Percentiles rank a stretch among this genome's conserved stretches.
phyloP scores from a whole-genome alignment of 2,113 vertebrate genomes.

The Murina feae region DNA sequence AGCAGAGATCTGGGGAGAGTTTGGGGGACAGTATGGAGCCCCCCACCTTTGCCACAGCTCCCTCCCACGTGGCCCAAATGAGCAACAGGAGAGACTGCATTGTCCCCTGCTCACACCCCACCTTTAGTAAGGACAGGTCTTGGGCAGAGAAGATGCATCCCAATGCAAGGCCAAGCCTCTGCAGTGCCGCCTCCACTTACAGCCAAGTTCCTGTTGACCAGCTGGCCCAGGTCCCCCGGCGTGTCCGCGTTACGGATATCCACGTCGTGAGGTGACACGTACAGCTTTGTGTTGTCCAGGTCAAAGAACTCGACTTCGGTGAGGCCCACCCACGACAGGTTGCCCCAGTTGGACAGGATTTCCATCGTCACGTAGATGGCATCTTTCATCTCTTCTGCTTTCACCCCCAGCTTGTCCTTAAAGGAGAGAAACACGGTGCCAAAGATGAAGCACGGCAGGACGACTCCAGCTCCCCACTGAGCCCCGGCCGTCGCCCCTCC shows the following conservation, averaged over 20 bases:
- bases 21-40: neutral
- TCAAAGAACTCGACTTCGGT: constrained; percentile 94
- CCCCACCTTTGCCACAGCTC: neutral
- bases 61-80: neutral
- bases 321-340: constrained; percentile 85
- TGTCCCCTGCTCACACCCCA: rapidly evolving
- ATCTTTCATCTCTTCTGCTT: constrained; percentile 76
- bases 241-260: constrained; percentile 86
- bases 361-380: constrained; percentile 92
- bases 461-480: neutral
- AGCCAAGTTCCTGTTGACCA: constrained; percentile 88
- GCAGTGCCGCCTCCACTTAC: constrained; percentile 75
- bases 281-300: constrained; percentile 83
- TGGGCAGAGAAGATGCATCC: neutral
- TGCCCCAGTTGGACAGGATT: constrained; percentile 96
- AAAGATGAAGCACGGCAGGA: neutral
- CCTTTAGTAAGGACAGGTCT: rapidly evolving
- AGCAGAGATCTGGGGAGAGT: neutral
- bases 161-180: neutral
- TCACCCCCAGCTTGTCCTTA: constrained; percentile 15
- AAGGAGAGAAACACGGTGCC: neutral
- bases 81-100: neutral
- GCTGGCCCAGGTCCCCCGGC: constrained; percentile 86
- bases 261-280: constrained; percentile 92
- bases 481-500: rapidly evolving